phyloP scores from a whole-genome alignment of 2,888 invertebrate species.

The Dolichomitus sp. region DNA sequence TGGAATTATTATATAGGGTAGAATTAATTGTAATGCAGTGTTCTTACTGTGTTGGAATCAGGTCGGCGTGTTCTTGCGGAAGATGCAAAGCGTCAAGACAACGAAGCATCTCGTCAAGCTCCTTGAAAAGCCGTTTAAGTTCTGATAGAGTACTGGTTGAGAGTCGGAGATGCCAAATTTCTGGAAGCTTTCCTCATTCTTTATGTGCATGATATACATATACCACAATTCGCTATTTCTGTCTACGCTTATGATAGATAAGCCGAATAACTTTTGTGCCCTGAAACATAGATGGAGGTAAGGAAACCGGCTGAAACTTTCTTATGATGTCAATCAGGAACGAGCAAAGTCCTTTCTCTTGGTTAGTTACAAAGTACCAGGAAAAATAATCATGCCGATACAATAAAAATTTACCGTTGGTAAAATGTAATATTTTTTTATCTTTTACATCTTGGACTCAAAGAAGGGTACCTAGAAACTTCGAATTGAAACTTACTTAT shows the following conservation, averaged over 20 bases:
- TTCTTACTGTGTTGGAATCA: neutral
- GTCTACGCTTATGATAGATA: slow-evolving; percentile 46
- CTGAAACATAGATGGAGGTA: neutral
- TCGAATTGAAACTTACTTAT: neutral
- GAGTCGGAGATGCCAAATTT: slow-evolving; percentile 44
- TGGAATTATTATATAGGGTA: neutral
- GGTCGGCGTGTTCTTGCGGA: slow-evolving; percentile 11
- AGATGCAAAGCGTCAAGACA: slow-evolving; percentile 33
- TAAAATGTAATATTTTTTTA: slow-evolving; percentile 40
- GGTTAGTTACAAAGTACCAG: slow-evolving; percentile 11
- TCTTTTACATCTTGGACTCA: neutral
- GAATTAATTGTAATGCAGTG: neutral
- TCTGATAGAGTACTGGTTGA: slow-evolving; percentile 29
- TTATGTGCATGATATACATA: slow-evolving; percentile 16
- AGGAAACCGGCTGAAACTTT: slow-evolving; percentile 30
- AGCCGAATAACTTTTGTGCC: slow-evolving; percentile 54
- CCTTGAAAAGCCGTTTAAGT: slow-evolving; percentile 48
- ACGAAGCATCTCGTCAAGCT: slow-evolving; percentile 33
- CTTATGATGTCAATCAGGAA: slow-evolving; percentile 47
- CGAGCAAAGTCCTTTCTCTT: slow-evolving; percentile 25
- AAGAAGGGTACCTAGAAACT: neutral
- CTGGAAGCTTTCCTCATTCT: slow-evolving; percentile 22
- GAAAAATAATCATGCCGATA: slow-evolving; percentile 19
- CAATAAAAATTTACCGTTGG: slow-evolving; percentile 10
- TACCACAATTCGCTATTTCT: slow-evolving; percentile 30